A percentile compares a stretch with the other conserved stretches of the same genome.
phyloP scores from a whole-genome alignment of 2,113 vertebrate species.

The Maccullochella peelii region DNA sequence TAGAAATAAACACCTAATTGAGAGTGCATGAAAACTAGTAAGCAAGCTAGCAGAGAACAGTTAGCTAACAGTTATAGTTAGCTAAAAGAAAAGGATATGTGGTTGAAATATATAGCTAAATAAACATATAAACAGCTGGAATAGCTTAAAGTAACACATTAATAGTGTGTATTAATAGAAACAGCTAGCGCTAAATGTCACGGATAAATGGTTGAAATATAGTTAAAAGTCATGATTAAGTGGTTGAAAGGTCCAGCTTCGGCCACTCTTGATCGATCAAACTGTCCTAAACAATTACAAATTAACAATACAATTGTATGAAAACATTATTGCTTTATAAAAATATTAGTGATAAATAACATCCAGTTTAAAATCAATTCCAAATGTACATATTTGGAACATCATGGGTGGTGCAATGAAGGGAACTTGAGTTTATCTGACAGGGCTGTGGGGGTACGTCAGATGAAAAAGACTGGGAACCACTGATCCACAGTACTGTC shows the following conservation, averaged over 20 bases:
- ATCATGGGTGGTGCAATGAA: not conserved
- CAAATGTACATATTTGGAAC: not conserved
- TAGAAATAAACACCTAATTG: not conserved
- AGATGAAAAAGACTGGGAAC: not conserved
- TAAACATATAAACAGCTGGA: not conserved
- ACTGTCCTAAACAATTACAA: not conserved
- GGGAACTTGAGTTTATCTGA: not conserved
- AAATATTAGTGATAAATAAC: not conserved
- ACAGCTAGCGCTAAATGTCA: not conserved
- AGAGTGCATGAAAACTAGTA: not conserved
- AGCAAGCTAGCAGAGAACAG: not conserved
- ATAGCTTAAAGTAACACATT: too few species aligned
- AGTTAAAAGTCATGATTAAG: not conserved
- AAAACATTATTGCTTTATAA: not conserved
- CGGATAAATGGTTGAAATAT: not conserved
- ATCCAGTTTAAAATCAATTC: not conserved
- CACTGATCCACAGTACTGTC: not conserved
- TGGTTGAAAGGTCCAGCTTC: not conserved
- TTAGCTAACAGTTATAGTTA: not conserved
- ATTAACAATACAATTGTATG: too few species aligned
- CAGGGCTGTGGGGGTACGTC: too few species aligned
- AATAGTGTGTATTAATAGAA: too few species aligned
- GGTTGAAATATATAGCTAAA: too few species aligned
- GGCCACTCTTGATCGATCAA: not conserved
- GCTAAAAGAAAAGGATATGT: too few species aligned